Base-by-base conservation (phyloP, 2,888 invertebrate genomes). In the Phalangium opilio region DNA sequence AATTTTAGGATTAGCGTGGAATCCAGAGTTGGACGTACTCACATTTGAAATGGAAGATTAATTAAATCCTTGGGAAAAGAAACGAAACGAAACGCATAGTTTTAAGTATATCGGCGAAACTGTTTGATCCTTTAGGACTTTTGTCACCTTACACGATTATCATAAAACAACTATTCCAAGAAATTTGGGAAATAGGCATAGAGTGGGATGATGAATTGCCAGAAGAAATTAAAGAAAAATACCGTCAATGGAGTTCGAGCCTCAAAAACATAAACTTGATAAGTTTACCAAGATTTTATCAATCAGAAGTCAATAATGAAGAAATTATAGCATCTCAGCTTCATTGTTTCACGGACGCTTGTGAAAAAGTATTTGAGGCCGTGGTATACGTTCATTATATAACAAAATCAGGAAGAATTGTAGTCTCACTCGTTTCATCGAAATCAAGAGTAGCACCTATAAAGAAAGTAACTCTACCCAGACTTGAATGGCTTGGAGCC, bases 201-300 rank as follows among this genome's bases (percentile, higher is more conserved):
- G 48, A 36, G 2, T 60, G 60, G 59, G 59, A 61, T 50, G 52
- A 53, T 10, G n/a, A 33, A 3, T 40, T 59, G 11, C 51, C 54
- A 7, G 47, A 41, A 14, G 34, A 33, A 5, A 15, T 53, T 2
- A 14, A 14, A 5, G 8, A 40, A 3, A 12, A 33, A 7, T 51
- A 45, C 48, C 14, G 18, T 2, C 14, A 19, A 5, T 44, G 44
- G 47, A 20, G 10, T n/a, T 2, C 2, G 1, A 19, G 45, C 11
- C 19, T 52, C 14, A 4, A 36, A 8, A 2, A 11, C 1, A 27
- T 50, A 8, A 17, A 33, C 20, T 18, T 32, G 11, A 18, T 43
- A 8, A 15, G 32, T 10, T 44, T 54, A 10, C 40, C 48, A 17
- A 40, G 48, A 12, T 54, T 43, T 15, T 38, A 36, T 14, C 35